phyloP scores from a whole-genome alignment of 1,140 invertebrate species.

The Propsilocerus akamusi region DNA sequence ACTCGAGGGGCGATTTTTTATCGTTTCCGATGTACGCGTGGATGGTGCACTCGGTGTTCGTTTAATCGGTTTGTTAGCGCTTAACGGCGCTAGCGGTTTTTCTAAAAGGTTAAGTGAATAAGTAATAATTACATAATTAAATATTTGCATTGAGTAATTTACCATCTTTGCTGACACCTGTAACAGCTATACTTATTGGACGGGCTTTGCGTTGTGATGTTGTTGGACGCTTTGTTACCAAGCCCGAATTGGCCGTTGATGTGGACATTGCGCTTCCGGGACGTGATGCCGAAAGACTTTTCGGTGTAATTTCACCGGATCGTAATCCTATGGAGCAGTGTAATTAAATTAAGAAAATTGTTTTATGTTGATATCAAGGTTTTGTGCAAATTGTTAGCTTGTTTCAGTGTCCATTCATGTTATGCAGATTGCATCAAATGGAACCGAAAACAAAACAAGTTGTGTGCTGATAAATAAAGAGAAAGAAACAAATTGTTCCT shows the following conservation, averaged over 20 bases:
- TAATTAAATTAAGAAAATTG: neutral
- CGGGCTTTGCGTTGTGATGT: slow-evolving; percentile 25
- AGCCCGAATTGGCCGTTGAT: slow-evolving; percentile 18
- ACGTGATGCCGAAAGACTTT: slow-evolving; percentile 38
- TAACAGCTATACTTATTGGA: slow-evolving; percentile 70
- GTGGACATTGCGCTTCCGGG: slow-evolving; percentile 58
- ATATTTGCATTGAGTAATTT: no score
- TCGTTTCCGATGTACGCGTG: neutral
- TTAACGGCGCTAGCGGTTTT: neutral
- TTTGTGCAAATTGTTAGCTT: neutral
- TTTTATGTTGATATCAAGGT: neutral
- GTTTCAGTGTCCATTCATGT: no score
- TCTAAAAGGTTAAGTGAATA: neutral
- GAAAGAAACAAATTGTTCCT: no score
- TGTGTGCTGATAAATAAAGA: neutral
- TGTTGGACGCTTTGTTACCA: slow-evolving; percentile 15
- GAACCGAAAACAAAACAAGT: no score
- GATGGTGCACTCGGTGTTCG: neutral
- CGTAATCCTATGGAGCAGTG: slow-evolving; percentile 29
- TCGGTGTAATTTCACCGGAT: slow-evolving; percentile 51
- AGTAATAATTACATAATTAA: no score
- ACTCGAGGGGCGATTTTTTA: neutral
- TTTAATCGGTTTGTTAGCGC: neutral
- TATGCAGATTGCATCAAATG: no score
- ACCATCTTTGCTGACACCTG: slow-evolving; percentile 32